A percentile compares a stretch with the other conserved stretches of the same genome.
phyloP scores from a whole-genome alignment of 1,140 invertebrate species.

The Armadillidium nasatum region DNA sequence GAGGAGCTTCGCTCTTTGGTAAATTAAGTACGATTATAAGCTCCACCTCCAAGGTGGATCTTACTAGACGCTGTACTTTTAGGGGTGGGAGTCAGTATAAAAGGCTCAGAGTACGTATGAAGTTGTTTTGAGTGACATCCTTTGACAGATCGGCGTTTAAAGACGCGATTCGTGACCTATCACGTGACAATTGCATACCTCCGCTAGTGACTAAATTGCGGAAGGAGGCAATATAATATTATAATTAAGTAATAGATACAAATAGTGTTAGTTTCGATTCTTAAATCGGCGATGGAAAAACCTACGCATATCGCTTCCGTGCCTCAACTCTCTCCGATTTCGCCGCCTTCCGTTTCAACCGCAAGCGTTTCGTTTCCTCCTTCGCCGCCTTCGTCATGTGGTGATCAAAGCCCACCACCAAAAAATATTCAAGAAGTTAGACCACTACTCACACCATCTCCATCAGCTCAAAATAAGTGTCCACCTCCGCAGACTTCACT shows the following conservation, averaged over 20 bases:
- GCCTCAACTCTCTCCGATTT: conserved; percentile 4
- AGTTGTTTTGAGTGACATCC: conserved; percentile 35
- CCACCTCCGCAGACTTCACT: conserved; percentile 49
- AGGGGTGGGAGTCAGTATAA: conserved; percentile 42
- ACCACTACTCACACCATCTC: conserved; percentile 14
- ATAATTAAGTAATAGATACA: too few relatives aligned
- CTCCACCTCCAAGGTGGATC: neutral
- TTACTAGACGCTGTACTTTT: conserved; percentile 5
- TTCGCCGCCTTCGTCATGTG: conserved; percentile 34
- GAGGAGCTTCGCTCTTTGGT: conserved; percentile 8
- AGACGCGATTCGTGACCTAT: conserved; percentile 26
- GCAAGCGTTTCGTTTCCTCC: conserved; percentile 35
- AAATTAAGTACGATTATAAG: neutral
- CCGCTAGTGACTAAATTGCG: neutral
- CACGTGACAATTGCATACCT: neutral
- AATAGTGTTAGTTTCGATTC: too few relatives aligned
- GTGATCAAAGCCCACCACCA: conserved; percentile 25
- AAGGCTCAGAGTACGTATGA: conserved; percentile 37
- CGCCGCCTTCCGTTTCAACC: conserved; percentile 27
- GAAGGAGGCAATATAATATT: neutral
- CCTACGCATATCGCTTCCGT: neutral
- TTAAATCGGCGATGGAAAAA: neutral
- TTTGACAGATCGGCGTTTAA: conserved; percentile 32
- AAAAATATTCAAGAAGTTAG: neutral
- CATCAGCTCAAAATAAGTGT: conserved; percentile 4